Base-by-base conservation (phyloP, 2,888 invertebrate species). In the Lacanobia oleracea region DNA sequence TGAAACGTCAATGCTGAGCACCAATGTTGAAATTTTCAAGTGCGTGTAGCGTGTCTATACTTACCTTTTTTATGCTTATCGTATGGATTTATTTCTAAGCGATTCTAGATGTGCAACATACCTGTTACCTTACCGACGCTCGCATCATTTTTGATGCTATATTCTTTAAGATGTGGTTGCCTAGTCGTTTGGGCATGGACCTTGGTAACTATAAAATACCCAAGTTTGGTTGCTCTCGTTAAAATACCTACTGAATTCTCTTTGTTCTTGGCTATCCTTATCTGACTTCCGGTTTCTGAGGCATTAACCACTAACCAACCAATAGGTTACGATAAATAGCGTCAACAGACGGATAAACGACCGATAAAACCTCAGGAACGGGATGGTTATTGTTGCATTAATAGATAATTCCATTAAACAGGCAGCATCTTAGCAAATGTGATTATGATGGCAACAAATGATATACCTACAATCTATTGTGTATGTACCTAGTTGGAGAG, bases 121-220 rank as follows among this genome's bases (percentile, higher is more conserved):
- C 82, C 87, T 61, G 84, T 91, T 6, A 81, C 79, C 65, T 65
- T 92, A 18, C 93, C 92, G 0, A 87, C 85, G 0, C 69, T 93
- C 2, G 79, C 87, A 7, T 84, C 85, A 1, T 93, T 91, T 67
- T 71, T 93, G 9, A 53, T 91, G 45, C 48, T 91, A 2, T 91
- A 88, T 73, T 84, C 90, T 0, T 85, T 93, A 68, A 85, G 84
- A 74, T 61, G 66, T 67, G 93, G 93, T 1, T 84, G 85, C 43
- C 14, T 85, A 0, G 7, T 88, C 0, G 84, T 89, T 18, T 74
- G 88, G 1, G 0, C 83, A 14, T 93, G 92, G 92, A 91, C 89
- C 14, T 8, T 85, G 75, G 93, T 93, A 82, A 63, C 23, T 50
- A 33, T 40, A 14, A 18, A 27, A 12, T 27, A 18, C 12, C 21